Evolutionary conservation across 1,140 invertebrate species (phyloP).

Genomic region (Zaprionus tsacasi): DNA sequence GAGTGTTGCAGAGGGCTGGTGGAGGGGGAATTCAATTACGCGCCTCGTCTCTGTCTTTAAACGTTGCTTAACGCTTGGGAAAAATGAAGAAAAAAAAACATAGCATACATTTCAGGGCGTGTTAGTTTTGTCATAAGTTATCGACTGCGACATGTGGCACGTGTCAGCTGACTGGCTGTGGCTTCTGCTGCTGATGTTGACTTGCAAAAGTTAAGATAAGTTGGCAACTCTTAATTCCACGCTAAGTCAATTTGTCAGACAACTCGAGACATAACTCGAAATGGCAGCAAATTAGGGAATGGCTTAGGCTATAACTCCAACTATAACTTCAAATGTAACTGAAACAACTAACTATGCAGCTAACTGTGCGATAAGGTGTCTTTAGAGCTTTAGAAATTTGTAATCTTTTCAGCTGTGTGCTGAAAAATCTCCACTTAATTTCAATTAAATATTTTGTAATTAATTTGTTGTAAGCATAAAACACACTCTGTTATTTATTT

Average conservation of each 20-base stretch:
- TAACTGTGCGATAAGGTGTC: neutral
- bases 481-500: too few relatives aligned
- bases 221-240: constrained; percentile 40
- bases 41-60: constrained; percentile 9
- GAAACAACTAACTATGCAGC: constrained; percentile 32
- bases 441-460: too few relatives aligned
- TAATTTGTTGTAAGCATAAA: too few relatives aligned
- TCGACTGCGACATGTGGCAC: constrained; percentile 25
- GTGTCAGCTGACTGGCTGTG: constrained; percentile 3
- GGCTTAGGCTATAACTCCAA: constrained; percentile 9
- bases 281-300: constrained; percentile 18
- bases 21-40: constrained; percentile 47
- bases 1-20: too few relatives aligned
- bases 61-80: constrained; percentile 14
- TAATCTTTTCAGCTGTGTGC: neutral
- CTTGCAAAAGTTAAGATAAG: constrained; percentile 27
- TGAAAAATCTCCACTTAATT: neutral
- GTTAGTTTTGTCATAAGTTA: constrained; percentile 1
- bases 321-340: constrained; percentile 14
- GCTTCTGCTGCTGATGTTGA: neutral
- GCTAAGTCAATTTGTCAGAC: constrained; percentile 38
- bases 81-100: too few relatives aligned
- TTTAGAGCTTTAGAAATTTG: neutral
- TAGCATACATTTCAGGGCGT: neutral
- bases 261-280: constrained; percentile 26